A percentile compares a stretch with the other conserved stretches of the same genome.
These are phyloP conservation scores for Hofmannophila pseudospretella DNA, from an alignment of 2,888 invertebrate species.

Conservation along the genomic window DNA sequence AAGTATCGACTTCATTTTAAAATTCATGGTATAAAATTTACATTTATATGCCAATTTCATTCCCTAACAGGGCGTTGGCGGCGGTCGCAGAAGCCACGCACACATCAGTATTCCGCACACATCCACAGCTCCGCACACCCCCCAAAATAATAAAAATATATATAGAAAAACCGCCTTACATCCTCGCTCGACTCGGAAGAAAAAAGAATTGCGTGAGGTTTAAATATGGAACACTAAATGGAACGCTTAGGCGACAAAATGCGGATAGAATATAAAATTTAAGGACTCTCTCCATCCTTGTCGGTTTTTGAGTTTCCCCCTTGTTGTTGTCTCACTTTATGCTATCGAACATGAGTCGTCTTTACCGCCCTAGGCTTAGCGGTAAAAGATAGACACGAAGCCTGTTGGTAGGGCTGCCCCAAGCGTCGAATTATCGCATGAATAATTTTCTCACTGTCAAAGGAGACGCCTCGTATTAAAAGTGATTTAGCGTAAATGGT, in stretches of 20 bases:
- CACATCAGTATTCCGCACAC: slow-evolving; percentile 74
- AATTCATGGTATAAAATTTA: slow-evolving; percentile 78
- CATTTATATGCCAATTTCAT: slow-evolving; percentile 79
- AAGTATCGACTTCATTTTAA: slow-evolving; percentile 77
- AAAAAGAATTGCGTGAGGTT: slow-evolving; percentile 69
- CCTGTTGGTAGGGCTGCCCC: slow-evolving; percentile 56
- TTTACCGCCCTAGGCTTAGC: slow-evolving; percentile 74
- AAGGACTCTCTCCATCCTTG: slow-evolving; percentile 56
- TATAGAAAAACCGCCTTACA: slow-evolving; percentile 62
- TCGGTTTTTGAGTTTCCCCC: slow-evolving; percentile 31
- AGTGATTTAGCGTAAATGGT: slow-evolving; percentile 48
- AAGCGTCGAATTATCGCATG: slow-evolving; percentile 45
- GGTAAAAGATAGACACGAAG: slow-evolving; percentile 73
- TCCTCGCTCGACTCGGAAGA: slow-evolving; percentile 58
- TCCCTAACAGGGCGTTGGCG: slow-evolving; percentile 71
- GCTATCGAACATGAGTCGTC: slow-evolving; percentile 63
- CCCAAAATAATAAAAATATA: slow-evolving; percentile 43
- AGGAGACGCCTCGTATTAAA: slow-evolving; percentile 45
- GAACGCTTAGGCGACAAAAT: slow-evolving; percentile 78
- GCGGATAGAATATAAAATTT: slow-evolving; percentile 78
- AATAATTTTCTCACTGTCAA: slow-evolving; percentile 50
- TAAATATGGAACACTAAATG: slow-evolving; percentile 78
- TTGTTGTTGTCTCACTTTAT: slow-evolving; percentile 47
- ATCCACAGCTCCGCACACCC: slow-evolving; percentile 53
- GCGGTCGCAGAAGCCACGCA: slow-evolving; percentile 54